phyloP scores from a whole-genome alignment of 2,113 vertebrate genomes.

The Channa maculata region DNA sequence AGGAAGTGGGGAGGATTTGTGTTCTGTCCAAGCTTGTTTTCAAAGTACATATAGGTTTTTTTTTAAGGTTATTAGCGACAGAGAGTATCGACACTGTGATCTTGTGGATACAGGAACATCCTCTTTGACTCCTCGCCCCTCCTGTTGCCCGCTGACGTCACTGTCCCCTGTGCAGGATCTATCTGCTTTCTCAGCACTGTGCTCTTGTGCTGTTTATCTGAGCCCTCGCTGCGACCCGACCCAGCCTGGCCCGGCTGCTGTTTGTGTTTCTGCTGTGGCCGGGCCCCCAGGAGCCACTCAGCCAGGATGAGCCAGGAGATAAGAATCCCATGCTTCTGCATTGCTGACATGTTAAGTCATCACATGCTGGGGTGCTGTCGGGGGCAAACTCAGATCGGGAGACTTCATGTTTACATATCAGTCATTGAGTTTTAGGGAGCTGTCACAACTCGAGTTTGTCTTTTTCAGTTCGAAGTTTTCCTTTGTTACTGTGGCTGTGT shows the following conservation, averaged over 20 bases:
- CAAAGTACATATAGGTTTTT: not conserved
- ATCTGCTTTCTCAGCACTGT: conserved; percentile 66
- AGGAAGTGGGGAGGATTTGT: too few relatives aligned
- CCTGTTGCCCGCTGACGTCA: conserved; percentile 29
- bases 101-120: conserved; percentile 4
- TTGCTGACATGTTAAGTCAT: conserved; percentile 63
- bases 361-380: conserved; percentile 41
- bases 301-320: conserved; percentile 63
- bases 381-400: not conserved
- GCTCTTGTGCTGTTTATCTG: conserved; percentile 61
- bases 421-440: not conserved
- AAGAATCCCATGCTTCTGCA: conserved; percentile 53
- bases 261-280: conserved; percentile 58
- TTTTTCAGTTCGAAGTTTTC: not conserved
- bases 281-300: conserved; percentile 36
- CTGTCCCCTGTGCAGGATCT: conserved; percentile 21
- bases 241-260: conserved; percentile 22
- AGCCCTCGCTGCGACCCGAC: conserved; percentile 36
- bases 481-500: too few relatives aligned
- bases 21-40: too few relatives aligned
- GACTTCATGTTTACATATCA: conserved; percentile 26
- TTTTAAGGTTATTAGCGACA: not conserved
- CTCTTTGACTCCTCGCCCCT: not conserved
- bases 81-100: not conserved
- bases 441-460: not conserved